A percentile compares a stretch with the other conserved stretches of the same genome.
Evolutionary conservation across 2,888 invertebrate genomes (phyloP).

Genomic region (Diogma glabrata): DNA sequence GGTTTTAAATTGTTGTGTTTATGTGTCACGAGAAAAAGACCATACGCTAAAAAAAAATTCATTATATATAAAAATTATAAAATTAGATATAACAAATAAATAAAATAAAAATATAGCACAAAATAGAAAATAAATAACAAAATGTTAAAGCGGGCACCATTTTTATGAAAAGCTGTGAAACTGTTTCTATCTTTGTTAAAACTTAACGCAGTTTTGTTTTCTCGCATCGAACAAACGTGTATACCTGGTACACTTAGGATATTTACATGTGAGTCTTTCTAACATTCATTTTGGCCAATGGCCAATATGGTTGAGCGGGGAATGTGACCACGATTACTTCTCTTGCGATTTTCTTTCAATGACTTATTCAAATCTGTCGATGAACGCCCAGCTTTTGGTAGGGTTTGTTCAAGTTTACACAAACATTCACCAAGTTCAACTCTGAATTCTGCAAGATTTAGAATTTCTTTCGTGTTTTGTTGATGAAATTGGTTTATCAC

Average conservation of each 20-base stretch:
- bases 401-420: background rate
- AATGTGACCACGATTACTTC: background rate
- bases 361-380: background rate
- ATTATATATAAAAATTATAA: too few species aligned
- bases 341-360: background rate
- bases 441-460: background rate
- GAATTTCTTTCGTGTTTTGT: background rate
- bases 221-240: conserved; percentile 1
- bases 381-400: background rate
- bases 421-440: background rate
- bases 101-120: too few species aligned
- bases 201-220: background rate
- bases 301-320: background rate
- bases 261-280: background rate
- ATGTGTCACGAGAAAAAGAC: too few species aligned
- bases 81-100: too few species aligned
- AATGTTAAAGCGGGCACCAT: background rate
- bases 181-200: conserved; percentile 8
- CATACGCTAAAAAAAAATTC: too few species aligned
- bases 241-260: background rate
- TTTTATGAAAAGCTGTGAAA: conserved; percentile 6
- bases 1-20: too few species aligned
- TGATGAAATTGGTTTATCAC: background rate
- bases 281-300: conserved; percentile 5
- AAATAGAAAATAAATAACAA: background rate